A percentile compares a stretch with the other conserved stretches of the same genome.
Conservation (phyloP, 2,888 invertebrate species). For the Acronicta psi region DNA sequence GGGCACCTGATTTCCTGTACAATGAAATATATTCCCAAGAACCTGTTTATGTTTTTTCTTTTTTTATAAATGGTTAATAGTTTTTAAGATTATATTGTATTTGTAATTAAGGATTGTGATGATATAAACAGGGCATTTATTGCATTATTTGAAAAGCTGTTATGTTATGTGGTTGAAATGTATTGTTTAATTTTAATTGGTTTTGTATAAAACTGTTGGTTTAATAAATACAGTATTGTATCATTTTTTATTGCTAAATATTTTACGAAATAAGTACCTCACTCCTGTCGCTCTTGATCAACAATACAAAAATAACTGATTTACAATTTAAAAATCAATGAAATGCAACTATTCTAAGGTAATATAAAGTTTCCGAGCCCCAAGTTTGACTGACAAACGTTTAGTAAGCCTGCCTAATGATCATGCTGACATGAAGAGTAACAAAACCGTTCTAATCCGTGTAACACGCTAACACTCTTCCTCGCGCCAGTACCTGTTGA, state of each 20-base stretch:
- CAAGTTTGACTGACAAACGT: not conserved
- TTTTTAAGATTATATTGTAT: not conserved
- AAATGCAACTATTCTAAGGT: no score
- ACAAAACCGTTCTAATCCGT: conserved; percentile 38
- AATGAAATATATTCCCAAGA: not conserved
- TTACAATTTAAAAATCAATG: no score
- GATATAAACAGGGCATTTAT: not conserved
- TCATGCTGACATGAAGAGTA: conserved; percentile 18
- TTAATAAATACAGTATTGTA: not conserved
- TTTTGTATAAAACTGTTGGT: not conserved
- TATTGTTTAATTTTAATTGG: not conserved
- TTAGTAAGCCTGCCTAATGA: conserved; percentile 5
- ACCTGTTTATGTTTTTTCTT: not conserved
- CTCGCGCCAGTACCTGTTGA: conserved; percentile 83
- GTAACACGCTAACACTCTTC: conserved; percentile 60
- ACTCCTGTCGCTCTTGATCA: no score
- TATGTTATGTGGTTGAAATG: not conserved
- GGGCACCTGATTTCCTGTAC: conserved; percentile 14
- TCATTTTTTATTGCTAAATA: not conserved
- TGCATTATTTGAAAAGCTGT: not conserved
- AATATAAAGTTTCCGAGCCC: no score
- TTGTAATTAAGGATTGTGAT: not conserved
- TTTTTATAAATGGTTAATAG: not conserved
- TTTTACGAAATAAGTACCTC: no score
- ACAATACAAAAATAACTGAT: no score